Percentiles rank a stretch among this genome's conserved stretches.
These are phyloP conservation scores for Tetramorium simillimum DNA, from an alignment of 1,140 invertebrate genomes.

Conservation along the genomic window DNA sequence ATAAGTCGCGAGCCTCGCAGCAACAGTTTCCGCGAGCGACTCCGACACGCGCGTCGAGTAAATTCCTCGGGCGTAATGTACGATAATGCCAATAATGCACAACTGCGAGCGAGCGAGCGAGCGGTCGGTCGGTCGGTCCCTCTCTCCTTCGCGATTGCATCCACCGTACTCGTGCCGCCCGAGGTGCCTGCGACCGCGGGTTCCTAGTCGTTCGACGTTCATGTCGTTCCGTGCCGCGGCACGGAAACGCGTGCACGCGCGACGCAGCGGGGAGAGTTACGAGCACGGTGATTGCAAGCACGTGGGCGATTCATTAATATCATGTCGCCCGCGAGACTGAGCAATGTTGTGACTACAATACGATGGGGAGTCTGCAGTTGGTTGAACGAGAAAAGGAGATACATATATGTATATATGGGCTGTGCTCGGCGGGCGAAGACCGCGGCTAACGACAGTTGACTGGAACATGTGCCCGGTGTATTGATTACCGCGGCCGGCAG, in stretches of 20 bases:
- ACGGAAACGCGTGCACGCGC: neutral
- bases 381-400: neutral
- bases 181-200: neutral
- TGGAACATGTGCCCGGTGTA: slow-evolving; percentile 27
- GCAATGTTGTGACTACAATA: slow-evolving; percentile 36
- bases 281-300: slow-evolving; percentile 64
- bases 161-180: neutral
- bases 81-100: slow-evolving; percentile 38
- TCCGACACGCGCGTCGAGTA: slow-evolving; percentile 68
- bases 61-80: slow-evolving; percentile 74
- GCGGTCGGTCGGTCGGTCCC: neutral
- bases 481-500: slow-evolving; percentile 11
- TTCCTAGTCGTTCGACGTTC: neutral
- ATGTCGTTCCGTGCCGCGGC: neutral
- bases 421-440: slow-evolving; percentile 2
- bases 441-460: slow-evolving; percentile 26
- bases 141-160: slow-evolving; percentile 22
- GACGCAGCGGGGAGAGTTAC: slow-evolving; percentile 51
- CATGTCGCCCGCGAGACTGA: slow-evolving; percentile 41
- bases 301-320: slow-evolving; percentile 75
- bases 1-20: slow-evolving; percentile 59
- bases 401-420: neutral
- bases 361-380: neutral
- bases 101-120: neutral
- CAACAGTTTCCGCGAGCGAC: slow-evolving; percentile 46